Evolutionary conservation across 2,888 invertebrate genomes (phyloP), one percentile per base, ranked within the genome.

Genomic region (Priapulus caudatus): DNA sequence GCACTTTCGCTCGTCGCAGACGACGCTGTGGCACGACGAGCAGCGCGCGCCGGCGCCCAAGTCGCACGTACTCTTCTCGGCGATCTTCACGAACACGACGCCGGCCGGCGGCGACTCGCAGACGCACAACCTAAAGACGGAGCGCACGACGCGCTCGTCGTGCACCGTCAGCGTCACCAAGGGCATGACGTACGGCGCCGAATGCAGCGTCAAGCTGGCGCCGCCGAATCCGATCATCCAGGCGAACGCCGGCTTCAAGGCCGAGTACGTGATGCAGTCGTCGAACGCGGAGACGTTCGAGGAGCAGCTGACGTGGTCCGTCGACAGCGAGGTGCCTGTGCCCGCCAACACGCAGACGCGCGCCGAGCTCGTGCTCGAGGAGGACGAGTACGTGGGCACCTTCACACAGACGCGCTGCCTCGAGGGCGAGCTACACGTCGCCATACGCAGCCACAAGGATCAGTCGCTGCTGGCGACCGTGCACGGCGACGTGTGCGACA

Each of bases 231-330:
- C 70, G 23, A 61, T 70, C 1, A 65, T 69, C 10, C 70, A 70
- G 54, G 70, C 70, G 2, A 70, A 69, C 3, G 70, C 69, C 2
- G 72, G 72, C 10, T 73, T 72, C 59, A 65, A 64, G 57, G 58
- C 55, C 65, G 33, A 33, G 33, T 33, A 33, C 33, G 33, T 10
- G 33, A 33, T 33, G 33, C 10, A 33, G 33, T 10, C 10, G 33
- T 10, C 10, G 10, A 10, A 33, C 33, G 33, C 10, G n/a, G 33
- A 10, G 10, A 33, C 33, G 10, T 33, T 33, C n/a, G 33, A 33
- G 33, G 33, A 33, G 53, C 68, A 71, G 54, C 58, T 71, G 52
- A 59, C 61, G n/a, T 71, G 71, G 71, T 66, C 69, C 4, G 68
- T 71, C 2, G 70, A 71, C 58, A 68, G 64, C 55, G 63, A 64